A percentile compares a stretch with the other conserved stretches of the same genome.
These are phyloP conservation scores for Poeciliopsis prolifica DNA, from an alignment of 2,113 vertebrate species.

Conservation along the genomic window DNA sequence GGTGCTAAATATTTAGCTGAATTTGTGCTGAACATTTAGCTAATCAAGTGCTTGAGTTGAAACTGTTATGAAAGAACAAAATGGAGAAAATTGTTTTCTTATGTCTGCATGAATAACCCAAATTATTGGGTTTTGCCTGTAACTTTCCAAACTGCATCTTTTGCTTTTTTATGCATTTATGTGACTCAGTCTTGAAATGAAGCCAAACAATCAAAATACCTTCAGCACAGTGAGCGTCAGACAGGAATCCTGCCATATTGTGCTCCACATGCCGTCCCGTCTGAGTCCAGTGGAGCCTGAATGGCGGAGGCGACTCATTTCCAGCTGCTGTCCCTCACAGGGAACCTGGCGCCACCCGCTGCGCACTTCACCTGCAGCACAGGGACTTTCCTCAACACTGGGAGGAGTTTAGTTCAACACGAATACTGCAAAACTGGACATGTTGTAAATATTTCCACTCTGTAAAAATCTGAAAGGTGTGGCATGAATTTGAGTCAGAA, in stretches of 20 bases:
- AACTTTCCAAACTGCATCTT: too few relatives aligned
- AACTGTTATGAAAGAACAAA: too few relatives aligned
- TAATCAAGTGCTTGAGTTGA: too few relatives aligned
- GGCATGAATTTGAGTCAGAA: neutral
- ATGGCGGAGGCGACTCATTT: slow-evolving; percentile 34
- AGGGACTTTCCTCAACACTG: neutral
- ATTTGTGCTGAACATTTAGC: too few relatives aligned
- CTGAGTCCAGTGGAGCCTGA: slow-evolving; percentile 25
- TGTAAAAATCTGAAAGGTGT: neutral
- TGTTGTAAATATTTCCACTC: neutral
- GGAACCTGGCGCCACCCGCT: slow-evolving; percentile 35
- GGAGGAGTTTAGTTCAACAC: neutral
- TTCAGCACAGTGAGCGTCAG: too few relatives aligned
- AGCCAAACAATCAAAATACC: too few relatives aligned
- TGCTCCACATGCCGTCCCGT: slow-evolving; percentile 21
- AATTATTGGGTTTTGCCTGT: too few relatives aligned
- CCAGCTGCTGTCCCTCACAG: slow-evolving; percentile 24
- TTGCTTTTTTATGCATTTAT: neutral
- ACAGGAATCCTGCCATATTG: slow-evolving; percentile 42
- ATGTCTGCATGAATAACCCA: too few relatives aligned
- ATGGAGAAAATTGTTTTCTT: too few relatives aligned
- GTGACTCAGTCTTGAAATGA: too few relatives aligned
- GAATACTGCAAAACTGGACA: neutral
- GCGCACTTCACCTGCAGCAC: neutral
- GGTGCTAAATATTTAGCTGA: too few relatives aligned